Evolutionary conservation across 2,797 vertebrate species (phyloP).

Genomic region (Tokudaia muenninki): DNA sequence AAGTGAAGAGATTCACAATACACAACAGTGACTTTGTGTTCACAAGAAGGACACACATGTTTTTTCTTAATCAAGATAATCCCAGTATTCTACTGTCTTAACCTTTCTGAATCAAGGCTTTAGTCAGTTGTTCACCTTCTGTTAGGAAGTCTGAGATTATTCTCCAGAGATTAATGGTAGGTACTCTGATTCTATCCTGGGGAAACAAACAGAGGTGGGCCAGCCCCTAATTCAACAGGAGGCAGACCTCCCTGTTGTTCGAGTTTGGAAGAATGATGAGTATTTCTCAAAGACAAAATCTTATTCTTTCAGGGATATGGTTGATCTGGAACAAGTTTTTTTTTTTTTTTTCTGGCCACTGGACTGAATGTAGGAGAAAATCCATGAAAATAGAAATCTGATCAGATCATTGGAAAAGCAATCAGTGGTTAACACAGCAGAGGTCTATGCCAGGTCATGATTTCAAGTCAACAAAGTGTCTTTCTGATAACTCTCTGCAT

Average conservation of each 20-base stretch:
- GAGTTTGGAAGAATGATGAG: neutral
- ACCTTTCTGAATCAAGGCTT: neutral
- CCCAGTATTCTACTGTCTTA: neutral
- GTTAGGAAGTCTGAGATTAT: neutral
- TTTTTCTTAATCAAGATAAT: constrained; percentile 1
- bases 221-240: neutral
- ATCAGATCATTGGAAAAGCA: neutral
- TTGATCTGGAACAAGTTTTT: neutral
- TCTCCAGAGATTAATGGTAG: neutral
- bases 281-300: neutral
- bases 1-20: neutral
- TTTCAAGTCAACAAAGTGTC: neutral
- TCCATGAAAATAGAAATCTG: neutral
- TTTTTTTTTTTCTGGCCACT: neutral
- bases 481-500: neutral
- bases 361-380: neutral
- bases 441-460: neutral
- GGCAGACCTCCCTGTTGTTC: too few relatives aligned
- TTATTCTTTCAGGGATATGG: neutral
- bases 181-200: neutral
- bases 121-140: neutral
- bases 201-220: neutral
- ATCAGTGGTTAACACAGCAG: neutral
- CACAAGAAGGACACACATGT: neutral
- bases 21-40: neutral